Evolutionary conservation across 2,797 vertebrate species (phyloP).

Genomic region (Lycodopsis pacificus): DNA sequence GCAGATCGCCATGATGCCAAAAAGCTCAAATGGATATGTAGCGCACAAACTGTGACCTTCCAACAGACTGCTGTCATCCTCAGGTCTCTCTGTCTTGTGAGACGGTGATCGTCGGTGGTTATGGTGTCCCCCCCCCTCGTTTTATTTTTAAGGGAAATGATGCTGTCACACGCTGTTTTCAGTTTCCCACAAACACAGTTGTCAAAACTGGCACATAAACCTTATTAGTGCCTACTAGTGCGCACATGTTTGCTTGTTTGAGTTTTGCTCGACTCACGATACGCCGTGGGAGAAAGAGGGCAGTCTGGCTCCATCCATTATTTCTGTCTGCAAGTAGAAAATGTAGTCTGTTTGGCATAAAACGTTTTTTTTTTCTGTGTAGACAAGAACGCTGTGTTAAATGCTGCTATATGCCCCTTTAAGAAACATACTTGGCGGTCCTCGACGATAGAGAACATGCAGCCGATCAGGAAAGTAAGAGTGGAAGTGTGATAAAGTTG

Average conservation of each 20-base stretch:
- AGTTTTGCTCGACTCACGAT: constrained; percentile 43
- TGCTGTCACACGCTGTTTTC: constrained; percentile 10
- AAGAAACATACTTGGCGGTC: neutral
- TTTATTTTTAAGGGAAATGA: constrained; percentile 16
- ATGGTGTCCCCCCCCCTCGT: neutral
- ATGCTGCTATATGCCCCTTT: neutral
- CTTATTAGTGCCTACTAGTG: constrained; percentile 52
- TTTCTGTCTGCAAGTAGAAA: constrained; percentile 43
- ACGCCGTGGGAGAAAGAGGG: constrained; percentile 37
- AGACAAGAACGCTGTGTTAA: constrained; percentile 7
- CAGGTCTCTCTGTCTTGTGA: constrained; percentile 45
- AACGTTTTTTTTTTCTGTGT: constrained; percentile 3
- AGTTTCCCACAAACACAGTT: constrained; percentile 68
- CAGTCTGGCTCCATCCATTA: constrained; percentile 46
- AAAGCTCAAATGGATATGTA: constrained; percentile 69
- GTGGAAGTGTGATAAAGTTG: neutral
- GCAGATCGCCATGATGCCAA: constrained; percentile 66
- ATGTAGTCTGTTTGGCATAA: constrained; percentile 31
- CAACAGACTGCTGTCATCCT: constrained; percentile 66
- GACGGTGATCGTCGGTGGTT: constrained; percentile 6
- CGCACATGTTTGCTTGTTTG: constrained; percentile 43
- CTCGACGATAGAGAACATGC: neutral
- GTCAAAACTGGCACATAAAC: constrained; percentile 64
- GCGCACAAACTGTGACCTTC: constrained; percentile 69
- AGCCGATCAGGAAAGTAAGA: neutral